These are phyloP conservation scores for Zosterops borbonicus DNA, from an alignment of 2,113 vertebrate genomes.

Conservation along the genomic window DNA sequence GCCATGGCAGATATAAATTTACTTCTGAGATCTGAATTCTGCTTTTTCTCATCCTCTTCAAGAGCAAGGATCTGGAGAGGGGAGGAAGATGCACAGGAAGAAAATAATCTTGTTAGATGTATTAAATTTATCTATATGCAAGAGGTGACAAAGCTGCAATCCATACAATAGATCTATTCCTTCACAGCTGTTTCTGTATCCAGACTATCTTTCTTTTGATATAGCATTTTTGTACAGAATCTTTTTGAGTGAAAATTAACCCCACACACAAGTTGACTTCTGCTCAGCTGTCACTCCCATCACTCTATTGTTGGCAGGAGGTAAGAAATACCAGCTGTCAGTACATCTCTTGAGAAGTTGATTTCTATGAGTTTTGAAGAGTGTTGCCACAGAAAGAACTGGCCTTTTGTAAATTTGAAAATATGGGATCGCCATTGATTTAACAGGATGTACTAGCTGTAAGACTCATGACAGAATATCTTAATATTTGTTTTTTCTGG, in stretches of 20 bases:
- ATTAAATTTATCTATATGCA: background rate
- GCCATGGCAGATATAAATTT: background rate
- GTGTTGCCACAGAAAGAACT: background rate
- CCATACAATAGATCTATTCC: background rate
- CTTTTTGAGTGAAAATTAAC: background rate
- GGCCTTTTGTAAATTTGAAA: background rate
- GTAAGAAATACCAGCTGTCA: background rate
- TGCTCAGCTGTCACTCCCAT: background rate
- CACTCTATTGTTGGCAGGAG: rapidly evolving
- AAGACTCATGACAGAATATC: background rate
- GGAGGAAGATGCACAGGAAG: background rate
- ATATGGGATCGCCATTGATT: background rate
- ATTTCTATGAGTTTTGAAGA: background rate
- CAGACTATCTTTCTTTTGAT: background rate
- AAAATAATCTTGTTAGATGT: background rate
- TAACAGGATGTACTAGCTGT: background rate
- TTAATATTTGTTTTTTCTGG: background rate
- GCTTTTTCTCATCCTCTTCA: background rate
- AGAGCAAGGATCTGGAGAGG: background rate
- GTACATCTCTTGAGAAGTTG: background rate
- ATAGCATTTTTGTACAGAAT: background rate
- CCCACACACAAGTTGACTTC: background rate
- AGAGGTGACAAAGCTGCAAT: background rate
- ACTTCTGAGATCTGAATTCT: background rate
- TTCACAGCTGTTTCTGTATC: background rate